phyloP scores from a whole-genome alignment of 2,888 invertebrate genomes.

The Ophion obscuratus region DNA sequence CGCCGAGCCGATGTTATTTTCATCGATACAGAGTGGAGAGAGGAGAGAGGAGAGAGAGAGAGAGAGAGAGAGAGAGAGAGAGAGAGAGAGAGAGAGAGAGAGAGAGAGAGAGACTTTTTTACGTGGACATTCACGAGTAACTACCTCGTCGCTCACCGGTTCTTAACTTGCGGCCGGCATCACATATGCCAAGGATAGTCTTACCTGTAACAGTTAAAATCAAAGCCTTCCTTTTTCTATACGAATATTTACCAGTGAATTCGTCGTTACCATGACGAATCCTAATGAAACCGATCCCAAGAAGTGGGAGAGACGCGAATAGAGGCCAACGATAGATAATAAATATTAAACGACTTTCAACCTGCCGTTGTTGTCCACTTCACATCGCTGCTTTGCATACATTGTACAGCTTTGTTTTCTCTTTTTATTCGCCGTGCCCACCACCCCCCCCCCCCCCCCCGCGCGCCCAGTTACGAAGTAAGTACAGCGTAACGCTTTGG shows the following conservation, averaged over 20 bases:
- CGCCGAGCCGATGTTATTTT: neutral
- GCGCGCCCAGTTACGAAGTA: neutral
- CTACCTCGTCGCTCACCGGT: neutral
- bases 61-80: too few relatives aligned
- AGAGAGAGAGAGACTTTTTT: neutral
- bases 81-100: too few relatives aligned
- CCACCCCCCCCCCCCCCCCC: neutral
- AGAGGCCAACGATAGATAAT: conserved; percentile 76
- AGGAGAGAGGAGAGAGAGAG: too few relatives aligned
- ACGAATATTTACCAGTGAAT: conserved; percentile 82
- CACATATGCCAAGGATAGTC: conserved; percentile 14
- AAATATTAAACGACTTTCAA: conserved; percentile 83
- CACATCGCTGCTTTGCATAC: conserved; percentile 42
- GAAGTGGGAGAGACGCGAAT: conserved; percentile 69
- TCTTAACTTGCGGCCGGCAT: neutral
- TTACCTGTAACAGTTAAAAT: conserved; percentile 24
- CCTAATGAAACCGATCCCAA: conserved; percentile 71
- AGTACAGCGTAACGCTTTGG: conserved; percentile 14
- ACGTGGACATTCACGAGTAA: neutral
- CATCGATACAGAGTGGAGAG: too few relatives aligned
- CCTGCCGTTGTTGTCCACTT: conserved; percentile 69
- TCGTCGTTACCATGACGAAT: conserved; percentile 73
- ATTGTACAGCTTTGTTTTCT: conserved; percentile 29
- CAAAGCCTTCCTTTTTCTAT: conserved; percentile 72
- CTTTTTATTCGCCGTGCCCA: neutral